phyloP scores from a whole-genome alignment of 2,113 vertebrate species.

The Colossoma macropomum region DNA sequence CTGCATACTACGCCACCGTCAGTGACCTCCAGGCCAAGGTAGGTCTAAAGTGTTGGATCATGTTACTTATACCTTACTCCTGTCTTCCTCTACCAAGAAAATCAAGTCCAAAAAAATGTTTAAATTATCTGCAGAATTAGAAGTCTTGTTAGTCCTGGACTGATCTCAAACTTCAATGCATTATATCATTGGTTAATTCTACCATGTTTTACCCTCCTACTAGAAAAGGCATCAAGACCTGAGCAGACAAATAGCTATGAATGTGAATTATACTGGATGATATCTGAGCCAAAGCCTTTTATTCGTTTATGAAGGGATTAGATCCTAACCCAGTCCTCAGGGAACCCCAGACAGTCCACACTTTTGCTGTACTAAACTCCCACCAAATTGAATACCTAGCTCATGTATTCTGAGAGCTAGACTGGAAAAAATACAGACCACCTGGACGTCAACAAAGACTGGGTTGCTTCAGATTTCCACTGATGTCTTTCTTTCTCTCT shows the following conservation, averaged over 20 bases:
- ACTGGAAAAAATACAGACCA: no score
- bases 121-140: no score
- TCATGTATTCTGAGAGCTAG: not conserved
- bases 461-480: not conserved
- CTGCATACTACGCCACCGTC: conserved; percentile 25
- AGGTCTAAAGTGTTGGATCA: not conserved
- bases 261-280: not conserved
- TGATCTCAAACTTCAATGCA: not conserved
- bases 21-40: conserved; percentile 53
- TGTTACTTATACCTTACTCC: not conserved
- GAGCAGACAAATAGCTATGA: not conserved
- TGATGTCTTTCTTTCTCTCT: not conserved
- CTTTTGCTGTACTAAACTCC: not conserved
- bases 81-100: no score
- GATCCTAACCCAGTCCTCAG: no score
- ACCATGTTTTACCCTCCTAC: not conserved
- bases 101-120: no score
- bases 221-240: not conserved
- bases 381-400: no score
- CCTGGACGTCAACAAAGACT: not conserved
- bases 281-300: not conserved
- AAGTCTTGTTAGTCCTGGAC: no score
- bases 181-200: not conserved
- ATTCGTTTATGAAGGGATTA: no score
- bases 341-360: not conserved